A percentile compares a stretch with the other conserved stretches of the same genome.
Conservation (phyloP, 2,888 invertebrate species). For the Bellardia bayeri region DNA sequence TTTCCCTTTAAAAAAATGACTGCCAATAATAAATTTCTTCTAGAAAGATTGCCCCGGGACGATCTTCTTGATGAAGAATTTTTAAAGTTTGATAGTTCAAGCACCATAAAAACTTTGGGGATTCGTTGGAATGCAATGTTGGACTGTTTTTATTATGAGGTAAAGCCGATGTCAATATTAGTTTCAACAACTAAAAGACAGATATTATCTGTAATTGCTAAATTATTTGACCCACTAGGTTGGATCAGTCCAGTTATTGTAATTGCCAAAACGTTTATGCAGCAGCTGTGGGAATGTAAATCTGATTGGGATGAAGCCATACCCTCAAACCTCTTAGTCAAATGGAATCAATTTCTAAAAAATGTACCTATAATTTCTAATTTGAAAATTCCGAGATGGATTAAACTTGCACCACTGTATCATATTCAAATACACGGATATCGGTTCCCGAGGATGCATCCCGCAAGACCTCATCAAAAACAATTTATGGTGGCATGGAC, state of each 20-base stretch:
- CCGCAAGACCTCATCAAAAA: too few relatives aligned
- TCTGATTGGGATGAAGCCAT: constrained; percentile 42
- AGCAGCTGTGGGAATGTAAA: constrained; percentile 6
- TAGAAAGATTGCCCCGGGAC: background rate
- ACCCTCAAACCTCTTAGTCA: background rate
- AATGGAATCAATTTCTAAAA: background rate
- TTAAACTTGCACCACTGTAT: background rate
- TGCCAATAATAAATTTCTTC: background rate
- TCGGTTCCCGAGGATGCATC: too few relatives aligned
- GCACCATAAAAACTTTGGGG: constrained; percentile 6
- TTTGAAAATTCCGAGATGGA: constrained; percentile 51
- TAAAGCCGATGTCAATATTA: background rate
- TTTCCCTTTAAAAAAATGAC: background rate
- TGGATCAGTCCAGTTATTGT: constrained; percentile 22
- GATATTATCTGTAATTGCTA: background rate
- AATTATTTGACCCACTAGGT: constrained; percentile 24
- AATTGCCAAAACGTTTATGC: constrained; percentile 34
- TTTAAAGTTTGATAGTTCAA: background rate
- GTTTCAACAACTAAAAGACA: background rate
- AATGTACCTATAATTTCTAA: constrained; percentile 1
- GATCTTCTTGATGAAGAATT: constrained; percentile 5
- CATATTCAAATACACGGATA: constrained; percentile 44
- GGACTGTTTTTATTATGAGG: background rate
- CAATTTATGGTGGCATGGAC: too few relatives aligned
- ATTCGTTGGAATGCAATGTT: background rate